Conservation (phyloP, 2,797 vertebrate species). For the Sandelia bainsii region DNA sequence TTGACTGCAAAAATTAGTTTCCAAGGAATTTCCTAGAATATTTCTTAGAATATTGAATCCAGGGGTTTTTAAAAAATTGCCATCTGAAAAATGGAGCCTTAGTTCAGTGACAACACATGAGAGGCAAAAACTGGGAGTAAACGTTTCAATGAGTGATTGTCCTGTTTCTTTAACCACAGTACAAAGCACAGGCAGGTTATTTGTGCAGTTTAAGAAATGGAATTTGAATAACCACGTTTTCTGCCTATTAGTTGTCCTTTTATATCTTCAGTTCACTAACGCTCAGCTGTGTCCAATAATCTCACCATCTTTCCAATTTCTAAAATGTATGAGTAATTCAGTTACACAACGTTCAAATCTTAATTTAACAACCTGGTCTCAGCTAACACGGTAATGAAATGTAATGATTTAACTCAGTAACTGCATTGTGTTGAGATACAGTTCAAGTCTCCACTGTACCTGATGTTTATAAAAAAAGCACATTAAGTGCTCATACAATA, state of each 20-base stretch:
- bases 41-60: too few species aligned
- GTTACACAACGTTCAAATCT: background rate
- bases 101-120: background rate
- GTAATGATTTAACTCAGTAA: too few species aligned
- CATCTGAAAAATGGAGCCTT: too few species aligned
- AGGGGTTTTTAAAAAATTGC: background rate
- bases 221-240: background rate
- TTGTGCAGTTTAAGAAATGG: background rate
- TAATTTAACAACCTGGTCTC: background rate
- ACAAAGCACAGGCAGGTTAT: too few species aligned
- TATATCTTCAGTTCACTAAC: background rate
- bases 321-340: background rate
- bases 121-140: conserved; percentile 1
- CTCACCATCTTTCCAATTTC: background rate
- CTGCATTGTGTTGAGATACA: too few species aligned
- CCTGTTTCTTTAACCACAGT: too few species aligned
- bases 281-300: background rate
- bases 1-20: background rate
- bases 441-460: too few species aligned
- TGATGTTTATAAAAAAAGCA: too few species aligned
- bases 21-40: too few species aligned
- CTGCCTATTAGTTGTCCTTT: background rate
- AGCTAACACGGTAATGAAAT: too few species aligned
- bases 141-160: background rate
- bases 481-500: too few species aligned